A percentile compares a stretch with the other conserved stretches of the same genome.
These are phyloP conservation scores for Tichodroma muraria DNA, from an alignment of 2,113 vertebrate genomes.

Conservation along the genomic window DNA sequence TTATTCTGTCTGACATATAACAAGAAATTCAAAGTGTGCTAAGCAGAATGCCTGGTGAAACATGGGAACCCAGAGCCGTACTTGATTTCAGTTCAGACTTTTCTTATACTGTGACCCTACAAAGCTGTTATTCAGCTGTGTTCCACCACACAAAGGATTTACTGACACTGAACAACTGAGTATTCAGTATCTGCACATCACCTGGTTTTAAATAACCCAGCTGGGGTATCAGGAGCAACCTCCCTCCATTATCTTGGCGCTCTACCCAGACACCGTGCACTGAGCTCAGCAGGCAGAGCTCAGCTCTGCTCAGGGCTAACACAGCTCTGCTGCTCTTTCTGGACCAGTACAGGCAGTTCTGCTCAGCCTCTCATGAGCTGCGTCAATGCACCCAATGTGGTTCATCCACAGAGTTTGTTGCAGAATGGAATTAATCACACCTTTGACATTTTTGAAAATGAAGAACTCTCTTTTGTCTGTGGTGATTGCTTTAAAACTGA, in stretches of 20 bases:
- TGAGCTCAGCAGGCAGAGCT: neutral
- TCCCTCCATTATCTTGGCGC: neutral
- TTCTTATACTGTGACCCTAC: neutral
- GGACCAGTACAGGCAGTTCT: neutral
- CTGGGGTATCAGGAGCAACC: neutral
- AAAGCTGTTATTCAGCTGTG: neutral
- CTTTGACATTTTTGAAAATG: neutral
- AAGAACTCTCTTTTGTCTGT: neutral
- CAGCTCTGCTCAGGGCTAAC: neutral
- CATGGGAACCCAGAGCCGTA: neutral
- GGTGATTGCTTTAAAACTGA: neutral
- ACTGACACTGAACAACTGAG: neutral
- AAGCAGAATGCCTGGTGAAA: neutral
- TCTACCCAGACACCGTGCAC: accelerated
- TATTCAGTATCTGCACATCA: neutral
- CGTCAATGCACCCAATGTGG: accelerated
- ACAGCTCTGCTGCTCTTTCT: neutral
- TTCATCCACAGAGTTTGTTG: neutral
- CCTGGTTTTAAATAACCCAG: neutral
- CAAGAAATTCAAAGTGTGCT: neutral
- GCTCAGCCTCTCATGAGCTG: neutral
- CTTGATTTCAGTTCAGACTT: neutral
- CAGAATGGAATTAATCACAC: neutral
- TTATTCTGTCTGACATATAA: neutral
- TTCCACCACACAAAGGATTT: neutral